These are phyloP conservation scores for Strigamia maritima DNA, from an alignment of 2,888 invertebrate species.

Conservation along the genomic window DNA sequence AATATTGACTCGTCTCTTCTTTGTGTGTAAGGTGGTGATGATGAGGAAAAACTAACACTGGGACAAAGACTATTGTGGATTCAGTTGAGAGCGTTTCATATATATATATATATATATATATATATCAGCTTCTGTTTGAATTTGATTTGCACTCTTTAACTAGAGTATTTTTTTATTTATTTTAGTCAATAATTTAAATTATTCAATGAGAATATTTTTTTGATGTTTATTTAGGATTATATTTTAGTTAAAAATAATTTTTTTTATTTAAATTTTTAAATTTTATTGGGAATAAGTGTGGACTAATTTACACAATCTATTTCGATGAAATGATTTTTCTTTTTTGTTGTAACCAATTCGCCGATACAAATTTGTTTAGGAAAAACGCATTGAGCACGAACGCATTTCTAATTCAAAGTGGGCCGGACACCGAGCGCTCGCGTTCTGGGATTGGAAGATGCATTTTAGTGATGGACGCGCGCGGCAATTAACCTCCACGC, in stretches of 20 bases:
- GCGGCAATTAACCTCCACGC: slow-evolving; percentile 11
- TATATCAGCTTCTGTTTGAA: not conserved
- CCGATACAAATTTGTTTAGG: slow-evolving; percentile 16
- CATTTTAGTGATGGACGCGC: not conserved
- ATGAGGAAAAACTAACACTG: slow-evolving; percentile 21
- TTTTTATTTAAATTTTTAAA: not conserved
- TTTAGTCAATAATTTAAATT: slow-evolving; percentile 8
- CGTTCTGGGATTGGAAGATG: slow-evolving; percentile 8
- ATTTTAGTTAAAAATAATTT: not conserved
- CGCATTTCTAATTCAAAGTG: not conserved
- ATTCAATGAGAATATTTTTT: not conserved
- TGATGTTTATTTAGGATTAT: not conserved
- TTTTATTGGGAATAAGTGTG: not conserved
- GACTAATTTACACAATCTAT: not conserved
- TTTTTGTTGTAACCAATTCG: not conserved
- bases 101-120: not conserved
- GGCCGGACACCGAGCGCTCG: not conserved
- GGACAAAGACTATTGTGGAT: slow-evolving; percentile 5
- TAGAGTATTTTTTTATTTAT: not conserved
- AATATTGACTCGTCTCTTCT: slow-evolving; percentile 26
- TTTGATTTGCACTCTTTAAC: not conserved
- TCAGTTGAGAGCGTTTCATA: not conserved
- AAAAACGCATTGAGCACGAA: not conserved
- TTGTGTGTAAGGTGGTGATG: slow-evolving; percentile 17
- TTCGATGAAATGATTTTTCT: no score